Conservation (phyloP, 1,140 invertebrate species). For the Trichoplusia ni region DNA sequence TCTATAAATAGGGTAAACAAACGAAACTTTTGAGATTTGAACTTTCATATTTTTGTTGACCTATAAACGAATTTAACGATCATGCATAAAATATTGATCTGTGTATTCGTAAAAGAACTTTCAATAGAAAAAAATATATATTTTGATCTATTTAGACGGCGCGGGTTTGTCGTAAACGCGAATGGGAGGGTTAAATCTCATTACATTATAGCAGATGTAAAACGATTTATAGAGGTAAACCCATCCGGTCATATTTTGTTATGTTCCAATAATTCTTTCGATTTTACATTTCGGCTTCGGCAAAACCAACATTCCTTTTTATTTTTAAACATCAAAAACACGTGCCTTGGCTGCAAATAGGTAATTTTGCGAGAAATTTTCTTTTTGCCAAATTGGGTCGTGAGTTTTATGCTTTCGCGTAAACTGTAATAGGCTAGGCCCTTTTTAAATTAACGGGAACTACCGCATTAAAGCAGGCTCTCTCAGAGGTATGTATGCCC, state of each 20-base stretch:
- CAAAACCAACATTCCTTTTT: constrained; percentile 9
- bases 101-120: constrained; percentile 36
- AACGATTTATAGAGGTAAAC: constrained; percentile 69
- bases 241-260: constrained; percentile 62
- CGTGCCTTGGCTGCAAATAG: constrained; percentile 37
- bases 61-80: background rate
- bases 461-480: constrained; percentile 21
- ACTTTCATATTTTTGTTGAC: background rate
- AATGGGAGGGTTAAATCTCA: constrained; percentile 74
- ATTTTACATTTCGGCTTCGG: constrained; percentile 41
- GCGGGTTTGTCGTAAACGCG: constrained; percentile 67
- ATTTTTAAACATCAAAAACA: constrained; percentile 27
- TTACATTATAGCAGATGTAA: constrained; percentile 76
- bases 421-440: constrained; percentile 38
- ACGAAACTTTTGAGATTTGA: too few species aligned
- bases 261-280: constrained; percentile 64
- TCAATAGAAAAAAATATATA: constrained; percentile 52
- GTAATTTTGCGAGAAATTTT: constrained; percentile 39
- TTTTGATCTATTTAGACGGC: constrained; percentile 63
- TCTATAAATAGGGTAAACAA: background rate
- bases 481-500: background rate
- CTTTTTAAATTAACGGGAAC: constrained; percentile 34
- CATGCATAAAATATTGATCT: background rate
- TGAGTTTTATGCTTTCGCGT: constrained; percentile 43
- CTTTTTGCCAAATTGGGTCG: constrained; percentile 39